Conservation (phyloP, 2,797 vertebrate genomes). For the Masticophis lateralis region DNA sequence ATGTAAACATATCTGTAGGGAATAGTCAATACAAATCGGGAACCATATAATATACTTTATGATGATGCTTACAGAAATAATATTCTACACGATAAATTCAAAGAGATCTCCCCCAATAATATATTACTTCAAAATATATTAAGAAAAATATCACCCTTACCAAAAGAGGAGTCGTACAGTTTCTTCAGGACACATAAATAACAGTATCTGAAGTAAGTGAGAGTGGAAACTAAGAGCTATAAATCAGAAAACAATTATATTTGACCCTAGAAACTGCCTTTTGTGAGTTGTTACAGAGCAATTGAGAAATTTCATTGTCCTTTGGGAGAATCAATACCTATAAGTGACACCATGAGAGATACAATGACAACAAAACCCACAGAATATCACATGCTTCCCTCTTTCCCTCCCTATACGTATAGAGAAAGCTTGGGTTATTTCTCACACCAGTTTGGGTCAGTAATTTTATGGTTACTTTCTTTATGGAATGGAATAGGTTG, state of each 20-base stretch:
- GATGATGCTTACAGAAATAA: not conserved
- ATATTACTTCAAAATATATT: constrained; percentile 4
- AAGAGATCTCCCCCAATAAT: not conserved
- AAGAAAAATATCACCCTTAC: constrained; percentile 7
- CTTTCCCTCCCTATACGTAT: not conserved
- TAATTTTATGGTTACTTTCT: constrained; percentile 19
- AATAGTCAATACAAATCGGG: constrained; percentile 1
- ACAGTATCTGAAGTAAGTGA: constrained; percentile 3
- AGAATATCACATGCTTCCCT: not conserved
- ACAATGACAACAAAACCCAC: not conserved
- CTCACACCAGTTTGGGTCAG: not conserved
- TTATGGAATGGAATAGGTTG: constrained; percentile 18
- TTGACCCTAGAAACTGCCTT: constrained; percentile 11
- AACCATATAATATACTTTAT: constrained; percentile 10
- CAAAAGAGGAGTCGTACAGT: not conserved
- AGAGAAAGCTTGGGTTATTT: not conserved
- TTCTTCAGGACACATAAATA: constrained; percentile 25
- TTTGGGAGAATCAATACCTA: constrained; percentile 31
- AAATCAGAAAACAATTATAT: constrained; percentile 23
- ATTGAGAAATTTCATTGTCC: constrained; percentile 29
- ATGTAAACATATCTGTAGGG: not conserved
- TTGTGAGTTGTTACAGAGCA: constrained; percentile 6
- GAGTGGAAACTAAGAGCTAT: not conserved
- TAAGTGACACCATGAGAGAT: not conserved
- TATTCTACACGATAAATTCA: not conserved